Conservation (phyloP, 2,888 invertebrate genomes). For the Thereva unica region DNA sequence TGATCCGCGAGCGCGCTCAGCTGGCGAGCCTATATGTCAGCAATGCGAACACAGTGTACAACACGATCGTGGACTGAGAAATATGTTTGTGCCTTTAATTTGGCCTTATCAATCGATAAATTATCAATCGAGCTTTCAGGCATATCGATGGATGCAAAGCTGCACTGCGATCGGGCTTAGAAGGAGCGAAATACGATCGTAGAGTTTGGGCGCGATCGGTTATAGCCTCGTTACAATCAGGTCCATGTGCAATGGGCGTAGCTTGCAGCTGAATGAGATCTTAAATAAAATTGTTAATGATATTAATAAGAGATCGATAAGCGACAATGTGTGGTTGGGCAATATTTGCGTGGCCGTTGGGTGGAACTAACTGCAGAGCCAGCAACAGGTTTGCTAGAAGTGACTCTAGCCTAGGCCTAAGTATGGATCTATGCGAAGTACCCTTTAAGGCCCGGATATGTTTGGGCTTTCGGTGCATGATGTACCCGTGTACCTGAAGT, state of each 20-base stretch:
- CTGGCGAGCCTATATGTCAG: constrained; percentile 38
- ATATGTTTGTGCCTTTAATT: constrained; percentile 40
- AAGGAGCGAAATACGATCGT: too few species aligned
- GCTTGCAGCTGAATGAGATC: constrained; percentile 10
- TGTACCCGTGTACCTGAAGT: not conserved
- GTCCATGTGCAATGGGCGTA: not conserved
- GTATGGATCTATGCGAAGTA: not conserved
- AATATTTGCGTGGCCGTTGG: not conserved
- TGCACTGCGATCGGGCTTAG: not conserved
- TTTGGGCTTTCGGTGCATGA: not conserved
- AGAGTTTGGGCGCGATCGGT: not conserved
- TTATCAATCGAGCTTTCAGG: constrained; percentile 38
- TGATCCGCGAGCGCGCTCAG: constrained; percentile 14
- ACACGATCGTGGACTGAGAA: constrained; percentile 35
- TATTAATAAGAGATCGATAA: constrained; percentile 34
- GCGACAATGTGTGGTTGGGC: not conserved
- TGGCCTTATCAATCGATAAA: constrained; percentile 40
- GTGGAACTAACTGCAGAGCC: not conserved
- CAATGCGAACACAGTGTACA: constrained; percentile 38
- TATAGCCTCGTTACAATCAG: constrained; percentile 14
- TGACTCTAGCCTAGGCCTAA: too few species aligned
- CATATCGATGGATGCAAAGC: not conserved
- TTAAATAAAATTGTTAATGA: constrained; percentile 34
- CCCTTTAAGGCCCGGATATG: not conserved
- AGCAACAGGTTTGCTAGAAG: constrained; percentile 16